Base-by-base conservation (phyloP, 2,113 vertebrate genomes). In the Hyla sarda region DNA sequence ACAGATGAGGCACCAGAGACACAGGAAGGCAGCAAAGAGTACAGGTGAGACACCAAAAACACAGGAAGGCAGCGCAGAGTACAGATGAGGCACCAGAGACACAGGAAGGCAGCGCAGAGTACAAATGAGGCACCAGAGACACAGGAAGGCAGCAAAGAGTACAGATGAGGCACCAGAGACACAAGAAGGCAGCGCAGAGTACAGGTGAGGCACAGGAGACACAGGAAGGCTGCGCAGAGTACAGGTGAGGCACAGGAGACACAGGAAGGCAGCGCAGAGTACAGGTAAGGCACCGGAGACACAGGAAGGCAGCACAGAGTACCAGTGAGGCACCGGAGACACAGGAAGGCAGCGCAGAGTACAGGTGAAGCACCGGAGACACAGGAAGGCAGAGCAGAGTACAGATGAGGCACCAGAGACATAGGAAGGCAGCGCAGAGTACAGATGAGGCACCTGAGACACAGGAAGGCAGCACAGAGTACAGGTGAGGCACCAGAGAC, bases 11-110 rank as follows among this genome's bases (percentile, higher is more conserved):
- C 41, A n/a, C n/a, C n/a, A n/a, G n/a, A n/a, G n/a, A n/a, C 41
- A 41, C 8, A 41, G 41, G 48, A 95, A 95, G 89, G 94, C 95
- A 83, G 93, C 95, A 8, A 89, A 95, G 87, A 95, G 92, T 16
- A 96, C 95, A 93, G 95, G 95, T 96, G 79, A 86, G 60, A 6
- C 41, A n/a, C n/a, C n/a, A n/a, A n/a, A n/a, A n/a, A n/a, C 41
- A 41, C 8, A 41, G 41, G 48, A 95, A 95, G 89, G 94, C 95
- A 83, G 93, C 95, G 9, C 90, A 95, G 87, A 95, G 92, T 16
- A 96, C 95, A 93, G 95, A 95, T 96, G 79, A 86, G 60, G 6
- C 41, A n/a, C n/a, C n/a, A n/a, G n/a, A n/a, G n/a, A n/a, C 41
- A 41, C 8, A 41, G 41, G 48, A 95, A 95, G 89, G 94, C 95